Conservation (phyloP, 2,888 invertebrate genomes). For the Lapara coniferarum region DNA sequence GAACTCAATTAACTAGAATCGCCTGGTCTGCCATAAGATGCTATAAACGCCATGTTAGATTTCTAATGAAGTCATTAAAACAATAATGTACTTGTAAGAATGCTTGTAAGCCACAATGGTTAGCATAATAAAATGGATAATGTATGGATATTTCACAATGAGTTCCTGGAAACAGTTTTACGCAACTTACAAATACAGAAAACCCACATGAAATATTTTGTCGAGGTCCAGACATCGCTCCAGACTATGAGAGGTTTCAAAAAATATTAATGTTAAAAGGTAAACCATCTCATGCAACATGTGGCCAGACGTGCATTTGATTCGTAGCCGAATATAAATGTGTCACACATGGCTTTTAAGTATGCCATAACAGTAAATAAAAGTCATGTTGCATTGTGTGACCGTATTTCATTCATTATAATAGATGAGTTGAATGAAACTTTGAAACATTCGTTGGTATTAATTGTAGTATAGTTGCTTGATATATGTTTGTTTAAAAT, state of each 20-base stretch:
- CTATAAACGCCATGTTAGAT: background rate
- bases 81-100: background rate
- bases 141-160: background rate
- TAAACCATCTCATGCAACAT: conserved; percentile 28
- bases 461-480: background rate
- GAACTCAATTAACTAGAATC: too few species aligned
- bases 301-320: conserved; percentile 19
- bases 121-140: background rate
- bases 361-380: conserved; percentile 6
- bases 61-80: too few species aligned
- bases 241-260: background rate
- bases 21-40: background rate
- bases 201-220: background rate
- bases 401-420: conserved; percentile 7
- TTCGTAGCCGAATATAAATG: background rate
- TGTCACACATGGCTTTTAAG: conserved; percentile 11
- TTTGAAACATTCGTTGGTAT: background rate
- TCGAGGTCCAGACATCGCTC: background rate
- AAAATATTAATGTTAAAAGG: conserved; percentile 9
- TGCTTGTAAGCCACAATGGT: background rate
- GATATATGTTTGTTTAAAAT: too few species aligned
- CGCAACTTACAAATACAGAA: background rate
- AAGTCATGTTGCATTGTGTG: background rate
- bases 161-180: background rate
- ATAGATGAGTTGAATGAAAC: background rate